Base-by-base conservation (phyloP, 2,797 vertebrate species). In the Balearica regulorum region DNA sequence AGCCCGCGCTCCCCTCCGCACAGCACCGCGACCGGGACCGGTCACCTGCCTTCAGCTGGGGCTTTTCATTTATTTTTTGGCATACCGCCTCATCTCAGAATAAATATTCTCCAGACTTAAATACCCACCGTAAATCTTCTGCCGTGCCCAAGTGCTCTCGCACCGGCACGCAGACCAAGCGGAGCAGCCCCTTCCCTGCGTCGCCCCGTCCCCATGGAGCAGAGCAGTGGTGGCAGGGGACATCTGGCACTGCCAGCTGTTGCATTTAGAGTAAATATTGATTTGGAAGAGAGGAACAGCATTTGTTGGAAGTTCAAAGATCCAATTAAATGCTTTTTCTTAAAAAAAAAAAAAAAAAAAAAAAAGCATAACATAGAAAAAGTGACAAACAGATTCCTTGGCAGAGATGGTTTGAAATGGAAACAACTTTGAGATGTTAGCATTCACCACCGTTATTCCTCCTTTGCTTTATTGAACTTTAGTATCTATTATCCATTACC, bases 1-100 rank as follows among this genome's bases (percentile, higher is more conserved):
- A 28, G 43, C 79, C 58, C 5, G 0, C 3, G 1, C 54, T 82
- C 33, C 72, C 48, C 55, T 11, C n/a, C 1, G 51, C n/a, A 4
- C 39, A 1, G 2, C 44, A 4, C 73, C 0, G 6, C 64, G 11
- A 4, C 37, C 16, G 1, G 28, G 8, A 1, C 53, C 13, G 0
- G 17, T 18, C 4, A 2, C 28, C 41, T 17, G 55, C 35, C 73
- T 41, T 3, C 7, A 8, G 16, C 26, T 17, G 1, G 13, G 2
- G 3, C 35, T 33, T 13, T 25, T 16, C 8, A 3, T 31, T 68
- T 73, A 11, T 37, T 79, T 73, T 73, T 70, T 57, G 17, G 39
- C 48, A 37, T 18, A 5, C 29, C 25, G 16, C 55, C 9, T 5
- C 15, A 0, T 35, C 60, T n/a, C 46, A 22, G 20, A 82, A 46